Evolutionary conservation across 1,140 invertebrate species (phyloP), one percentile per base, ranked within the genome.

Genomic region (Samia ricini): DNA sequence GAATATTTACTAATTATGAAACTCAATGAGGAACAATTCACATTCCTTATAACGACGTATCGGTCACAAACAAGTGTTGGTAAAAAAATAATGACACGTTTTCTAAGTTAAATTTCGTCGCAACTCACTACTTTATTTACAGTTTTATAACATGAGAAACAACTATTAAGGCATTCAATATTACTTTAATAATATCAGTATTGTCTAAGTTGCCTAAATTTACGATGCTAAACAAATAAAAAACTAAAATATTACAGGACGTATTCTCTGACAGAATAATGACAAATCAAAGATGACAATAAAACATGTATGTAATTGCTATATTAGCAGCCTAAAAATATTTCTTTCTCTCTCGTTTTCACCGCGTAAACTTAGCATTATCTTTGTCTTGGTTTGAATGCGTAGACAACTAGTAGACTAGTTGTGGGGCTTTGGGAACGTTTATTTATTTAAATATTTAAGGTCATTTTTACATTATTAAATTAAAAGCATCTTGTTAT

Each of bases 51-150:
- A 72, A 69, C 75, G 79, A 76, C 72, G 73, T 74, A 85, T 80
- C 74, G 71, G 79, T 77, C 76, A 76, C 71, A 83, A 83, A 69
- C 69, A 76, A 74, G 68, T 62, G 63, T 71, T 71, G 67, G 72
- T 84, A 84, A 82, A 80, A 79, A 80, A 74, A 65, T 72, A 64
- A 74, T 89, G 87, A 89, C 87, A 89, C 87, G 87, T 88, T 86
- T 78, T 73, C 74, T 74, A 82, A 71, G 76, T 75, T 66, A 72
- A 79, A 68, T 74, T 78, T 72, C 64, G 62, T 70, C 68, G 70
- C 68, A 72, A 65, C 68, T 69, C 64, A 73, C 61, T 70, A 68
- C 61, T 60, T 55, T 61, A 71, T 68, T 61, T 66, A 74, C 72
- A 67, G 66, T 69, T 74, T 71, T 55, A 70, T 73, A 69, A 74